Evolutionary conservation across 2,113 vertebrate genomes (phyloP).

Genomic region (Machaerirhynchus nigripectus): DNA sequence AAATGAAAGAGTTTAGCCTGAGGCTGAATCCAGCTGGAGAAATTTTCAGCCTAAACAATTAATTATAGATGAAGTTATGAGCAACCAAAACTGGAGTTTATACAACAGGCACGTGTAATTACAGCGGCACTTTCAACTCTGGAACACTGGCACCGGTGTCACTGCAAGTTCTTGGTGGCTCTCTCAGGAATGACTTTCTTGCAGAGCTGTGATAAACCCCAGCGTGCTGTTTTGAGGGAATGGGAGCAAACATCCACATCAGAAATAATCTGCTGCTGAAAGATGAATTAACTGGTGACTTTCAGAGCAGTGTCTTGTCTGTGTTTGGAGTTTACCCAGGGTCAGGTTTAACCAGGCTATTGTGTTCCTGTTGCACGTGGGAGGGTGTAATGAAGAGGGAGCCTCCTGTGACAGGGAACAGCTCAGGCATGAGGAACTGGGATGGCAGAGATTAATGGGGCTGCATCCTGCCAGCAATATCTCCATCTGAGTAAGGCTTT

Average conservation of each 20-base stretch:
- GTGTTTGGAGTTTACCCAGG: not conserved
- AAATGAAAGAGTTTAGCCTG: conserved; percentile 21
- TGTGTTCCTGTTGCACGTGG: not conserved
- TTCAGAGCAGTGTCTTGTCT: not conserved
- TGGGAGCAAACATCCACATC: not conserved
- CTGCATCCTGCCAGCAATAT: not conserved
- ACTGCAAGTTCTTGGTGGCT: not conserved
- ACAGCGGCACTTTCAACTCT: not conserved
- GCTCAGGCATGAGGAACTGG: not conserved
- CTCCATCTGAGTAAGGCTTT: not conserved
- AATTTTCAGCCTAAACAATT: conserved; percentile 32
- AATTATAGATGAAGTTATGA: conserved; percentile 11
- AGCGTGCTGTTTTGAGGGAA: not conserved
- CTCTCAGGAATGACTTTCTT: not conserved
- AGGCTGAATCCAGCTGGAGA: conserved; percentile 20
- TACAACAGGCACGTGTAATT: not conserved
- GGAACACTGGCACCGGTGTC: not conserved
- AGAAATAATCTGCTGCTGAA: not conserved
- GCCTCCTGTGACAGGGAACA: not conserved
- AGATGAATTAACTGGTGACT: not conserved
- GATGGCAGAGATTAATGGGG: not conserved
- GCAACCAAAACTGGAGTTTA: conserved; percentile 6
- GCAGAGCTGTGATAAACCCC: not conserved
- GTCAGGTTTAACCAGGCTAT: not conserved
- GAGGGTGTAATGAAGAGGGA: not conserved